Evolutionary conservation across 2,888 invertebrate species (phyloP).

Genomic region (Odontothrips loti): DNA sequence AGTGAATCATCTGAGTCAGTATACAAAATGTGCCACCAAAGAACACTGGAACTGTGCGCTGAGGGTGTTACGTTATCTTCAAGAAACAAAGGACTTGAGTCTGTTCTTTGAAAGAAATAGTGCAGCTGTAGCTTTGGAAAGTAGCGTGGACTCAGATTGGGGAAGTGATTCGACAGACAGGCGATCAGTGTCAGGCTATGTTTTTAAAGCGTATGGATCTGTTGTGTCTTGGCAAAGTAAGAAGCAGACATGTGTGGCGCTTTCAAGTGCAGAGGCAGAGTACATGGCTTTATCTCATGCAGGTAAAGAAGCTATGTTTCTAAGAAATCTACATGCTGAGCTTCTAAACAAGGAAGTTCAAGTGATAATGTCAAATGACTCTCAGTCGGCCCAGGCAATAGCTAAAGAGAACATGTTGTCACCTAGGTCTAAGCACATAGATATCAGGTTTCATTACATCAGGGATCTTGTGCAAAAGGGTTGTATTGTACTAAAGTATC

Average conservation of each 20-base stretch:
- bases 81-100: background rate
- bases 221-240: conserved; percentile 7
- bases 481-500: background rate
- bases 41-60: conserved; percentile 18
- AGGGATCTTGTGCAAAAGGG: background rate
- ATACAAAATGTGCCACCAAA: background rate
- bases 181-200: background rate
- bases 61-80: conserved; percentile 18
- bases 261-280: conserved; percentile 18
- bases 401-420: background rate
- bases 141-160: conserved; percentile 18
- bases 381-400: conserved; percentile 6
- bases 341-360: background rate
- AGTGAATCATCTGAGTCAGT: background rate
- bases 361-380: background rate
- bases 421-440: background rate
- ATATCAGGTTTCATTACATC: background rate
- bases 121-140: background rate
- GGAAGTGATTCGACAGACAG: background rate
- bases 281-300: background rate
- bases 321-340: background rate
- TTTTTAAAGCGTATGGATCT: background rate
- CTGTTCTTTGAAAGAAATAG: background rate
- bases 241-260: conserved; percentile 13
- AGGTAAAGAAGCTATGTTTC: conserved; percentile 17